Evolutionary conservation across 2,113 vertebrate species (phyloP), one percentile per base, ranked within the genome.

Genomic region (Pterocles gutturalis): DNA sequence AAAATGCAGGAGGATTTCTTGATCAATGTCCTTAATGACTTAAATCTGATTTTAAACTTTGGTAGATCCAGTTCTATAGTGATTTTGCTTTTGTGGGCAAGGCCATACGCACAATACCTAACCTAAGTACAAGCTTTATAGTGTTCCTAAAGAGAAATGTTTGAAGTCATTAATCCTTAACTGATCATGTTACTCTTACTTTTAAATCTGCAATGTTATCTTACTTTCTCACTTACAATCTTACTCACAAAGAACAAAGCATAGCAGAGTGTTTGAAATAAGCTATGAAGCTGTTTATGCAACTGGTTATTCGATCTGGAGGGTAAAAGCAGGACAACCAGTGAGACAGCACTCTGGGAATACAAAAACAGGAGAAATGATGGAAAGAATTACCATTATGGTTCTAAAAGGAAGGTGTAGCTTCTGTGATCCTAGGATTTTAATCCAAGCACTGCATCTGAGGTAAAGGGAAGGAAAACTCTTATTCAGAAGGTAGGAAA

Each of bases 111-210:
- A 1, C 89, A 92, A 88, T 36, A 49, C 22, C 31, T 96, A 94
- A 83, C 67, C 36, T 11, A 16, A 82, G 12, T 83, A 72, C 90
- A 83, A 80, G 53, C 46, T 75, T 75, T 38, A 13, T 62, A 34
- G 49, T 46, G 7, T 72, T 91, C 54, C n/a, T 71, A 6, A 87
- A 75, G 43, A 93, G 54, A 29, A 87, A 33, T 64, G 48, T 53
- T 87, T 89, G 18, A 67, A 86, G 7, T 76, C 36, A 77, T 81
- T 91, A 91, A 93, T 85, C 61, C 48, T 48, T 91, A 96, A 89
- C 41, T 79, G 72, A 31, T 18, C 11, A 8, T 55, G 9, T 89
- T 75, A 61, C 25, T 33, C n/a, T 92, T 67, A 53, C 34, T 77
- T 66, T 87, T 69, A 75, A 26, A 70, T 73, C 38, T 71, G 65